A percentile compares a stretch with the other conserved stretches of the same genome.
Evolutionary conservation across 35 echinoderm and acorn worm species (phyloP).

Genomic region (Patiria miniata): DNA sequence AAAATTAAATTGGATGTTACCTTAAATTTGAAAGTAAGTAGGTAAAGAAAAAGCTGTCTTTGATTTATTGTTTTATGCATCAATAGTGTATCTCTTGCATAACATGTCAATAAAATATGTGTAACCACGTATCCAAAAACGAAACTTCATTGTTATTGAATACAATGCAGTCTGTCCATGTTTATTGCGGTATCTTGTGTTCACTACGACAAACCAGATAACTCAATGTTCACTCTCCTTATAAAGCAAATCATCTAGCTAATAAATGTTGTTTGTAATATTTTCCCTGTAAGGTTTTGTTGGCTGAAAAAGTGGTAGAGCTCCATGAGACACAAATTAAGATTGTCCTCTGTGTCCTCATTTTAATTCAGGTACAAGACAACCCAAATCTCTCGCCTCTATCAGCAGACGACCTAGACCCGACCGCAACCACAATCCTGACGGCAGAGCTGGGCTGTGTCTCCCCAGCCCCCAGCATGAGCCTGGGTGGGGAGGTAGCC

Average conservation of each 20-base stretch:
- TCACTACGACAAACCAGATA: no score
- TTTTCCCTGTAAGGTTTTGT: no score
- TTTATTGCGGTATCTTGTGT: no score
- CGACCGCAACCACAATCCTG: slow-evolving; percentile 30
- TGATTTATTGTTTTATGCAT: neutral
- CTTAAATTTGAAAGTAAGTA: slow-evolving; percentile 80
- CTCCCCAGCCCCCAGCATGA: slow-evolving; percentile 76
- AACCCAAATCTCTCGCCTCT: neutral
- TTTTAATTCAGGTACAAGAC: neutral
- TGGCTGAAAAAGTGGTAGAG: no score
- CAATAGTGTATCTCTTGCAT: neutral
- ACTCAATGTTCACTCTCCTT: no score
- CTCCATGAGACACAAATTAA: no score
- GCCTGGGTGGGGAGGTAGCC: slow-evolving; percentile 74
- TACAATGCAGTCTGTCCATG: no score
- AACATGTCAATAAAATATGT: neutral
- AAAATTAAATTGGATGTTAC: slow-evolving; percentile 62
- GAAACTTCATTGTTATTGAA: no score
- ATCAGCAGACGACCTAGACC: slow-evolving; percentile 13
- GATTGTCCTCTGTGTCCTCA: neutral
- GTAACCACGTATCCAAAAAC: neutral
- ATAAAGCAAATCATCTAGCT: no score
- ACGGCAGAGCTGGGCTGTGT: slow-evolving; percentile 38
- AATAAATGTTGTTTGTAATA: no score
- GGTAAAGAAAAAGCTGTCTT: neutral